Evolutionary conservation across 2,797 vertebrate species (phyloP).

Genomic region (Aphelocoma californica): DNA sequence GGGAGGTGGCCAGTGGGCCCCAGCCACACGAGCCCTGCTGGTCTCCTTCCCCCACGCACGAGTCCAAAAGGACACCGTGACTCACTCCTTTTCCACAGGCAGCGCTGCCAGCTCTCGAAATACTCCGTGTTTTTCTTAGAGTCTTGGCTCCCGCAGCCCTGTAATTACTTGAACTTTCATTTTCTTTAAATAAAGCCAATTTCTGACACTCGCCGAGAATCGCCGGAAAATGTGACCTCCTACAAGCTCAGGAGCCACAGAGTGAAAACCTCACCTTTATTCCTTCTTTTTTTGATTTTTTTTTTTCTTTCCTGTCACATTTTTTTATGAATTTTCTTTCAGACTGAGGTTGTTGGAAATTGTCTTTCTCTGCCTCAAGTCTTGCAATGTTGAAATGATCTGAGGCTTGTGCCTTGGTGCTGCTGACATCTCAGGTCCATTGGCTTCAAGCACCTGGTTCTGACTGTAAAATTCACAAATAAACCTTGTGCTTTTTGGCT

Average conservation of each 20-base stretch:
- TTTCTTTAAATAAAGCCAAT: slow-evolving; percentile 56
- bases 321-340: not conserved
- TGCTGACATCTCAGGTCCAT: not conserved
- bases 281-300: not conserved
- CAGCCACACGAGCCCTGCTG: not conserved
- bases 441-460: not conserved
- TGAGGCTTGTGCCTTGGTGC: not conserved
- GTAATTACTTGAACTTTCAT: slow-evolving; percentile 53
- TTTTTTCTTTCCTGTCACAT: not conserved
- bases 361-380: not conserved
- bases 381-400: not conserved
- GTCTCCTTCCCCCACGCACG: not conserved
- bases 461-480: not conserved
- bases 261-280: not conserved
- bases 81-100: slow-evolving; percentile 48
- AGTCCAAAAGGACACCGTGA: slow-evolving; percentile 11
- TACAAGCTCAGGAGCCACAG: not conserved
- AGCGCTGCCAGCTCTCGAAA: slow-evolving; percentile 7
- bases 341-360: not conserved
- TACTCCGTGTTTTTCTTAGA: slow-evolving; percentile 44
- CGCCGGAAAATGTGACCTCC: not conserved
- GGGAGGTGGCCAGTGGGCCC: not conserved
- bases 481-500: not conserved
- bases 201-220: not conserved
- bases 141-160: slow-evolving; percentile 26